Percentiles rank a stretch among this genome's conserved stretches.
phyloP scores from a whole-genome alignment of 35 echinoderm and acorn worm species.

The Patiria miniata region DNA sequence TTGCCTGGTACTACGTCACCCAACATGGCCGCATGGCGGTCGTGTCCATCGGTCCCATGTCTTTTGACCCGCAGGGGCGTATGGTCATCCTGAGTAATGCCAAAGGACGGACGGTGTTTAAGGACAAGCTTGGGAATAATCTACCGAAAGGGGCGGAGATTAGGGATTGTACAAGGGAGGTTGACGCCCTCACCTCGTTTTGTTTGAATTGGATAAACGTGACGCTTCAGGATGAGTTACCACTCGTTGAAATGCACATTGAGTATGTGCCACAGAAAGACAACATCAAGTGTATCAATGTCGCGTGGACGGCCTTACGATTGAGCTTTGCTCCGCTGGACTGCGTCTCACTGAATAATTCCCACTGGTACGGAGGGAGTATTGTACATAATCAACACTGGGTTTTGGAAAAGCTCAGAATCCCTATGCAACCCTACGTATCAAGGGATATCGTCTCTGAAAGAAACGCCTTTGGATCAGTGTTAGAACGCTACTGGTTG shows the following conservation, averaged over 20 bases:
- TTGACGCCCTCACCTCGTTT: slow-evolving; percentile 10
- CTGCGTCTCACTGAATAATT: slow-evolving; percentile 60
- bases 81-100: slow-evolving; percentile 35
- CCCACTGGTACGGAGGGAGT: slow-evolving; percentile 81
- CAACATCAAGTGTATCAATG: slow-evolving; percentile 40
- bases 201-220: slow-evolving; percentile 80
- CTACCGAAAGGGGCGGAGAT: slow-evolving; percentile 39
- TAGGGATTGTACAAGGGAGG: slow-evolving; percentile 30
- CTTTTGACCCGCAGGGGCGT: slow-evolving; percentile 34
- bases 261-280: slow-evolving; percentile 19
- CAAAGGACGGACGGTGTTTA: slow-evolving; percentile 3
- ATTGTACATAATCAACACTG: slow-evolving; percentile 24
- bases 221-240: slow-evolving; percentile 45
- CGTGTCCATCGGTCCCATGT: slow-evolving; percentile 41
- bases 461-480: slow-evolving; percentile 48
- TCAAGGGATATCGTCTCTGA: slow-evolving; percentile 29
- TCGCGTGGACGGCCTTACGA: slow-evolving; percentile 60
- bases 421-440: slow-evolving; percentile 80
- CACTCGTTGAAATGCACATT: slow-evolving; percentile 45
- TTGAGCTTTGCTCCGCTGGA: slow-evolving; percentile 58
- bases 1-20: slow-evolving; percentile 91
- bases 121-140: slow-evolving; percentile 33
- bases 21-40: slow-evolving; percentile 64
- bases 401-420: slow-evolving; percentile 61
- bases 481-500: slow-evolving; percentile 83